Base-by-base conservation (phyloP, 2,113 vertebrate species). In the Pampusana beccarii region DNA sequence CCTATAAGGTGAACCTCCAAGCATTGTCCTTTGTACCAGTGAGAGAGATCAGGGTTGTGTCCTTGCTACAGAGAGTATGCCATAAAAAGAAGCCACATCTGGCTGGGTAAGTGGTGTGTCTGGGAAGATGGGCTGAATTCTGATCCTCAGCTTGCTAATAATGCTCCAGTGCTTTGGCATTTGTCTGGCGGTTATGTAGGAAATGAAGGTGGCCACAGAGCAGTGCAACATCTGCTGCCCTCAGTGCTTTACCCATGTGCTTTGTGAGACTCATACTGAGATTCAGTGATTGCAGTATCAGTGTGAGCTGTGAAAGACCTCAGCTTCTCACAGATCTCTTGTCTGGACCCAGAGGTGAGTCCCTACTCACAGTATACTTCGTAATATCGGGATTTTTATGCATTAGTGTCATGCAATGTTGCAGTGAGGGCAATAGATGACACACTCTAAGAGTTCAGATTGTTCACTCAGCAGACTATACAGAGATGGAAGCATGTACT, bases 31-130 rank as follows among this genome's bases (percentile, higher is more conserved):
- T 16, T 38, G 44, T 72, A n/a, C 9, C 50, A 61, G 6, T 3
- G 11, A 9, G 1, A 77, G 31, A 12, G 19, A 23, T 18, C 9
- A 57, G 23, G 7, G 3, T 48, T 69, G 21, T 33, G 11, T 11
- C 40, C 1, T 5, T 28, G 29, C 24, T 81, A 1, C 13, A 34
- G 57, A 56, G 13, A 48, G 2, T 8, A 26, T 2, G 2, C 28
- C 50, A 8, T 5, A 24, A 51, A 53, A 66, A 58, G 21, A 75
- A 17, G 10, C 4, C 14, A 20, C 0, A 0, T 48, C 10, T 48
- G 36, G 15, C 44, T 77, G 58, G 13, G 88, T 18, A 50, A 73
- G 15, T 51, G 51, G 36, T 2, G 1, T 5, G 18, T n/a, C 33
- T 33, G 51, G 65, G 57, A 66, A 82, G 36, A 82, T 29, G 11